phyloP scores from a whole-genome alignment of 2,888 invertebrate genomes.

The Nomada fabriciana region DNA sequence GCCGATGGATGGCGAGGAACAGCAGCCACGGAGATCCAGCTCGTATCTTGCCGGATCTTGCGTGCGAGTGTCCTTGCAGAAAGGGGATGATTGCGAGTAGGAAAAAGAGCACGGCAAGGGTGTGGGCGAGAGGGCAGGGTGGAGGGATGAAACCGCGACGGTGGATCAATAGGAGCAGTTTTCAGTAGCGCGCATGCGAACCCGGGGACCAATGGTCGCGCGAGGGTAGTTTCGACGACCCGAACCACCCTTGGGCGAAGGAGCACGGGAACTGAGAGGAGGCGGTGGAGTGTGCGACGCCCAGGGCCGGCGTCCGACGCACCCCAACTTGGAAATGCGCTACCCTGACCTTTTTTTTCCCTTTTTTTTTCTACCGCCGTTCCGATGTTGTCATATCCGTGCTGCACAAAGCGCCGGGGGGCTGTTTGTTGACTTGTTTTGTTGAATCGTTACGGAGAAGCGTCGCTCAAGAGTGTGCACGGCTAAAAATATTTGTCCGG shows the following conservation, averaged over 20 bases:
- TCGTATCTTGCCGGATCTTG: constrained; percentile 80
- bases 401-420: background rate
- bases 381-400: background rate
- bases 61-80: constrained; percentile 77
- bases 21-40: constrained; percentile 68
- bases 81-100: constrained; percentile 40
- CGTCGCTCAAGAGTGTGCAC: no score
- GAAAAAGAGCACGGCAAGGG: constrained; percentile 15
- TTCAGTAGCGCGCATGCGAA: constrained; percentile 78
- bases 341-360: background rate
- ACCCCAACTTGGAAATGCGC: constrained; percentile 50
- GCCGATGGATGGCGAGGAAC: constrained; percentile 43
- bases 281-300: constrained; percentile 64
- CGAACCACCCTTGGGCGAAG: constrained; percentile 67
- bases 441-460: no score
- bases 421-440: background rate
- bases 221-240: constrained; percentile 76
- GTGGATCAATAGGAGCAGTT: constrained; percentile 80
- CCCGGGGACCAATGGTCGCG: constrained; percentile 75
- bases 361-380: background rate
- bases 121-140: constrained; percentile 33
- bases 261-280: constrained; percentile 22
- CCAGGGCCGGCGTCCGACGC: constrained; percentile 75
- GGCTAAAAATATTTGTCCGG: no score
- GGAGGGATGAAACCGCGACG: constrained; percentile 43